Conservation (phyloP, 2,113 vertebrate genomes). For the Takifugu bimaculatus region DNA sequence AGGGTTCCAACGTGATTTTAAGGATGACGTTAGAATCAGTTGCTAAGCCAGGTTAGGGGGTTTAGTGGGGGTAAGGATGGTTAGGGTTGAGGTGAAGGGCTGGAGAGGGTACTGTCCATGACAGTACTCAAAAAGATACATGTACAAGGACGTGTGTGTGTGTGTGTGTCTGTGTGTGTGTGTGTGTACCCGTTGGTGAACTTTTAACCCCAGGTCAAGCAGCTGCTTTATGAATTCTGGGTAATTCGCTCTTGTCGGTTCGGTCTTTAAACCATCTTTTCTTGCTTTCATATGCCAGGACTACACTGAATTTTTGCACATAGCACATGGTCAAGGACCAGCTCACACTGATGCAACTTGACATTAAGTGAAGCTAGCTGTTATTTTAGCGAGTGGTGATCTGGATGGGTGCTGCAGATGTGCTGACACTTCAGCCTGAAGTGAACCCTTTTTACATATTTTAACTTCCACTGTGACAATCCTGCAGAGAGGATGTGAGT, state of each 20-base stretch:
- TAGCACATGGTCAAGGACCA: conserved; percentile 2
- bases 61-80: no score
- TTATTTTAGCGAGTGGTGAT: conserved; percentile 13
- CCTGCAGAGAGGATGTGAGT: conserved; percentile 6
- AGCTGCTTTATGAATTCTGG: conserved; percentile 9
- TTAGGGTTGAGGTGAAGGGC: no score
- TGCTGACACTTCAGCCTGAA: conserved; percentile 36
- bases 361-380: conserved; percentile 38
- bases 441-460: conserved; percentile 23
- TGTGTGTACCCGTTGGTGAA: conserved; percentile 22
- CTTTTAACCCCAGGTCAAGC: conserved; percentile 38
- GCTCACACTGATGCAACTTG: conserved; percentile 34
- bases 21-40: no score
- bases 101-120: no score
- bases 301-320: conserved; percentile 1
- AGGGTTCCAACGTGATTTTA: no score
- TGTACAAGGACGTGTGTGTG: no score
- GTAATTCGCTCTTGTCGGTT: background rate
- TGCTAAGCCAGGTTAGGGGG: no score
- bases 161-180: background rate
- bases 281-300: no score
- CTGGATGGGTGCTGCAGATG: conserved; percentile 15
- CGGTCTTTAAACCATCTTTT: no score
- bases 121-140: no score
- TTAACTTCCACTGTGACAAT: background rate